Evolutionary conservation across 2,888 invertebrate genomes (phyloP).

Genomic region (Caenorhabditis sinica): DNA sequence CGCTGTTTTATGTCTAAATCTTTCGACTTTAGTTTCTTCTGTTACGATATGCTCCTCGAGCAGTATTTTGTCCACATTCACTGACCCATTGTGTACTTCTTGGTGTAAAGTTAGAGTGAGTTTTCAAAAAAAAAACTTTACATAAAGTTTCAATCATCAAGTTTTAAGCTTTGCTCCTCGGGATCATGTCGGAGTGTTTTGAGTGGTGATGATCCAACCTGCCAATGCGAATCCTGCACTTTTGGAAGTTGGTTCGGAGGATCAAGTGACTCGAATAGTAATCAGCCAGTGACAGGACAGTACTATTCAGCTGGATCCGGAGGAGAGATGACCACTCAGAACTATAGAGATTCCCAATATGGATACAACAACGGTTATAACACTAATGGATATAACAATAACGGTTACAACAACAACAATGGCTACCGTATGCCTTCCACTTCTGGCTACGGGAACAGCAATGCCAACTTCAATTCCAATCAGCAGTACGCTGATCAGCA

Average conservation of each 20-base stretch:
- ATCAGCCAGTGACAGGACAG: slow-evolving; percentile 52
- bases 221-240: slow-evolving; percentile 54
- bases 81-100: slow-evolving; percentile 61
- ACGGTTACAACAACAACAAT: slow-evolving; percentile 34
- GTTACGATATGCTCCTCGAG: slow-evolving; percentile 56
- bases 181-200: slow-evolving; percentile 49
- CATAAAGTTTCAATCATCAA: not conserved
- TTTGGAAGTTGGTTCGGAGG: slow-evolving; percentile 54
- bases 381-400: slow-evolving; percentile 25
- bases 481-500: slow-evolving; percentile 40
- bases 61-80: slow-evolving; percentile 46
- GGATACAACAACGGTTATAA: slow-evolving; percentile 33
- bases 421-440: slow-evolving; percentile 26
- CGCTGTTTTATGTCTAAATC: not conserved
- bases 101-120: slow-evolving; percentile 68
- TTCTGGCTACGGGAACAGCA: slow-evolving; percentile 44
- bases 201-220: slow-evolving; percentile 41
- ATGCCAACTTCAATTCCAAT: slow-evolving; percentile 51
- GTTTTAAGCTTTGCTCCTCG: slow-evolving; percentile 53
- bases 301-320: slow-evolving; percentile 47
- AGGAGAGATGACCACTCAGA: slow-evolving; percentile 33
- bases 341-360: slow-evolving; percentile 20
- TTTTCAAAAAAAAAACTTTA: not conserved
- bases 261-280: slow-evolving; percentile 42
- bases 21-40: not conserved